Evolutionary conservation across 1,140 invertebrate genomes (phyloP).

Genomic region (Drepana arcuata): DNA sequence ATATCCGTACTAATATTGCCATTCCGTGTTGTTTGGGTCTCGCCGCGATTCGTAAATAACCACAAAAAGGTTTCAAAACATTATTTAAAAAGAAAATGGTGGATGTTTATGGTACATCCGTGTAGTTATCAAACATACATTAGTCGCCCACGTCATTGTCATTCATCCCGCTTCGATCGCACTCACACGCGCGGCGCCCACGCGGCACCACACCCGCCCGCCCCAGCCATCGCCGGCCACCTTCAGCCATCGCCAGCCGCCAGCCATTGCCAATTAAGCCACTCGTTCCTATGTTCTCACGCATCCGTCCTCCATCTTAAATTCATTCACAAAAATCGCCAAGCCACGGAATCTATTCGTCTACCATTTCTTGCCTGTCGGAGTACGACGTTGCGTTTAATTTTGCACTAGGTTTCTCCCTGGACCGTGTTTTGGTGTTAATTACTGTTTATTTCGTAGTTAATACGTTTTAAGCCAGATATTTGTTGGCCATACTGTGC

Average conservation of each 20-base stretch:
- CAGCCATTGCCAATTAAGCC: no score
- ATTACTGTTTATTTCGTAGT: slow-evolving; percentile 20
- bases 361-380: slow-evolving; percentile 49
- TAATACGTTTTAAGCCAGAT: slow-evolving; percentile 27
- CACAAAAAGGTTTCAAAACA: no score
- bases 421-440: slow-evolving; percentile 9
- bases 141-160: slow-evolving; percentile 56
- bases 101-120: no score
- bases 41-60: no score
- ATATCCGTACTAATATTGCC: no score
- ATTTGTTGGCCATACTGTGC: slow-evolving; percentile 43
- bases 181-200: slow-evolving; percentile 39
- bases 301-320: slow-evolving; percentile 61
- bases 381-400: slow-evolving; percentile 11
- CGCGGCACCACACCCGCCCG: slow-evolving; percentile 21
- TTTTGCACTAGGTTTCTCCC: slow-evolving; percentile 15
- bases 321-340: slow-evolving; percentile 69
- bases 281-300: slow-evolving; percentile 36
- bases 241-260: no score
- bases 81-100: no score
- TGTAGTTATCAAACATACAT: slow-evolving; percentile 57
- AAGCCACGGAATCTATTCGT: slow-evolving; percentile 50
- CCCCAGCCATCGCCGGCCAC: slow-evolving; percentile 12
- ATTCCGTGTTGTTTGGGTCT: no score
- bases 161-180: slow-evolving; percentile 60